Evolutionary conservation across 2,797 vertebrate species (phyloP), one percentile per base, ranked within the genome.

Genomic region (Oreortyx pictus): DNA sequence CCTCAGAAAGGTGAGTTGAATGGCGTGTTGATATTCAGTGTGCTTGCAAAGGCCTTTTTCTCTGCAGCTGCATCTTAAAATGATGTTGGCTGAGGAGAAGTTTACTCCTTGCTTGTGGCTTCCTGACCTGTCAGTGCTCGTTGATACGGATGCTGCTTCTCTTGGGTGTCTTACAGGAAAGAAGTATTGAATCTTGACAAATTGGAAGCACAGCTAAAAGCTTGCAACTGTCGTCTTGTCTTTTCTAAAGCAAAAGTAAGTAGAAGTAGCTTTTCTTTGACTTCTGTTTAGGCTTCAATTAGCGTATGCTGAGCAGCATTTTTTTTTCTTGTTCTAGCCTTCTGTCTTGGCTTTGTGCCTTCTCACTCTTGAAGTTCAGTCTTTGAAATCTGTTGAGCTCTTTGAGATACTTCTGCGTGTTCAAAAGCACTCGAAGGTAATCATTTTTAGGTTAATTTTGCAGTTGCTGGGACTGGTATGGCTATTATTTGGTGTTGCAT

Each of bases 231-330:
- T 95, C 98, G 98, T 70, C 97, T 99, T 18, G 97, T 98, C 67
- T 99, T 99, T 95, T 99, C 99, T 78, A 99, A 99, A 98, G 99
- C 99, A 71, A 99, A 99, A 98, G 99, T 99, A 97, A 96, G 98
- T 96, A 24, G n/a, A 11, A 65, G 27, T 11, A 11, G 29, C 6
- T 10, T 46, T 5, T 4, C 14, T 5, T 23, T 14, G n/a, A 35
- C 23, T 71, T 31, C 6, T 9, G 29, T 8, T 37, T 6, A 2
- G 41, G 44, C 76, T 85, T 76, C 6, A 49, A 8, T 86, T 84
- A 7, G 0, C 46, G 35, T 20, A 20, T 8, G 31, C 31, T 85
- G 56, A 95, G 62, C 3, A 11, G 17, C 89, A 19, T 79, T 76
- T 91, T 56, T 79, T 79, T 54, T 79, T 92, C 77, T 93, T 70